phyloP scores from a whole-genome alignment of 2,113 vertebrate genomes.

The Sterna hirundo region DNA sequence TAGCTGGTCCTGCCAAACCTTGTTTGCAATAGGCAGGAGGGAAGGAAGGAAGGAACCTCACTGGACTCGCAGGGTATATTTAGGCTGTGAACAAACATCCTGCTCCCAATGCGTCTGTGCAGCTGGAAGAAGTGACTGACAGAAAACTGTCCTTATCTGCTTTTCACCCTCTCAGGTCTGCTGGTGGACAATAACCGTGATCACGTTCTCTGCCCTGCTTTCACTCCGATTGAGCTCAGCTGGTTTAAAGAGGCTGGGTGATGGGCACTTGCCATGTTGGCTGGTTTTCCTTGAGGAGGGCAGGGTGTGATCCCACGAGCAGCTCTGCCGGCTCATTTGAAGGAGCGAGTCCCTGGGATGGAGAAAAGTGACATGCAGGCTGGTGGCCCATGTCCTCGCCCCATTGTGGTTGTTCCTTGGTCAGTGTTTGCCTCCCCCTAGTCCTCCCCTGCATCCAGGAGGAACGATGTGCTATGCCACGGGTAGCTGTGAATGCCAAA shows the following conservation, averaged over 20 bases:
- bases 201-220: background rate
- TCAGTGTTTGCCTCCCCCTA: background rate
- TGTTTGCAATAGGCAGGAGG: background rate
- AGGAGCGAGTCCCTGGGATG: background rate
- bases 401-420: background rate
- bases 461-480: background rate
- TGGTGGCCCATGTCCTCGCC: accelerated
- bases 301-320: background rate
- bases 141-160: background rate
- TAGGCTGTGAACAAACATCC: background rate
- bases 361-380: background rate
- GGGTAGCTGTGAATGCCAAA: background rate
- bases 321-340: background rate
- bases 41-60: background rate
- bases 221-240: background rate
- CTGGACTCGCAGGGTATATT: background rate
- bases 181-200: background rate
- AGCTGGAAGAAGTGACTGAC: background rate
- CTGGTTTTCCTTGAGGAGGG: background rate
- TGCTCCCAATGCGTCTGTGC: background rate
- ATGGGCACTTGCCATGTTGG: background rate
- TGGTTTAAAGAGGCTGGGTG: background rate
- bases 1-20: background rate
- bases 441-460: background rate
- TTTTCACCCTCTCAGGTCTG: background rate